Conservation (phyloP, 2,888 invertebrate species). For the Xylophagus ater region DNA sequence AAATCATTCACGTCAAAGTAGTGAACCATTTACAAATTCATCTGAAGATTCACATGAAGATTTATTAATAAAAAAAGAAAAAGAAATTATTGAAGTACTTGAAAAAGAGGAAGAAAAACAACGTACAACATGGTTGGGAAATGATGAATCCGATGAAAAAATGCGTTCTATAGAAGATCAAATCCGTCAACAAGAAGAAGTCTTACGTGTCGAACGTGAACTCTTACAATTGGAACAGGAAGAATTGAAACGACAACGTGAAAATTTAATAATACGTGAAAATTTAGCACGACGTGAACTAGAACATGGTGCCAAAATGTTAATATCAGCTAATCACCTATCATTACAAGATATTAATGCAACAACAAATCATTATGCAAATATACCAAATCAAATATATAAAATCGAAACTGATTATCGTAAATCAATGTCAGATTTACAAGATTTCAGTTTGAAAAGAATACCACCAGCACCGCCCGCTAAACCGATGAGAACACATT, state of each 20-base stretch:
- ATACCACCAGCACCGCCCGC: slow-evolving; percentile 43
- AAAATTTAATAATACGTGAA: slow-evolving; percentile 56
- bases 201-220: slow-evolving; percentile 67
- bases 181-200: slow-evolving; percentile 58
- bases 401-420: slow-evolving; percentile 42
- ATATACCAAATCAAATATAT: slow-evolving; percentile 28
- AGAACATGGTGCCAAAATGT: slow-evolving; percentile 37
- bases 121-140: slow-evolving; percentile 18
- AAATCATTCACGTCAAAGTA: slow-evolving; percentile 69
- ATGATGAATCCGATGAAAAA: slow-evolving; percentile 38
- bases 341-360: slow-evolving; percentile 53
- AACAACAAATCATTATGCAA: slow-evolving; percentile 35
- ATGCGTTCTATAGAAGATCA: slow-evolving; percentile 53
- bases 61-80: slow-evolving; percentile 45
- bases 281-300: slow-evolving; percentile 46
- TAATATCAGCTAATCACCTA: slow-evolving; percentile 42
- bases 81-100: slow-evolving; percentile 52
- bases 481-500: slow-evolving; percentile 41
- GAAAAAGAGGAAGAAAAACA: slow-evolving; percentile 49
- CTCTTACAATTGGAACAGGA: slow-evolving; percentile 66
- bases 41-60: slow-evolving; percentile 72
- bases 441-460: slow-evolving; percentile 36
- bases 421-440: slow-evolving; percentile 48
- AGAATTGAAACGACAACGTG: slow-evolving; percentile 61
- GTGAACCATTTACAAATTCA: slow-evolving; percentile 64